Evolutionary conservation across 1,140 invertebrate genomes (phyloP), one percentile per base, ranked within the genome.

Genomic region (Megalopta genalis): DNA sequence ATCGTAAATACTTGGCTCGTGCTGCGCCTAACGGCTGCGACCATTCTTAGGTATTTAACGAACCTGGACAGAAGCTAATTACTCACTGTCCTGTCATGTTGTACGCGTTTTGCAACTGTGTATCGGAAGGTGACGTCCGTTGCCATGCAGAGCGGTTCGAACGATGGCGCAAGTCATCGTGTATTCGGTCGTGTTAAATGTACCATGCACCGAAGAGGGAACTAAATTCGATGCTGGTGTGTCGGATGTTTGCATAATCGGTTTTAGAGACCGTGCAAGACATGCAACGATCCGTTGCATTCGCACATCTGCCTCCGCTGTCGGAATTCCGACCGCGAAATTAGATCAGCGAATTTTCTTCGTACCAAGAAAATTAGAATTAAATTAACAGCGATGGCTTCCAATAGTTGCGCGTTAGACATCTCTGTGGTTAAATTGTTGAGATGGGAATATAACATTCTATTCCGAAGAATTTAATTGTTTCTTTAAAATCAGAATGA

Each of bases 11-110:
- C 83, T 70, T 80, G 69, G 78, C 42, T 65, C 21, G 9, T 32
- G 62, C n/a, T 25, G 60, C 57, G 63, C 49, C 23, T 49, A n/a
- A 21, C 54, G 7, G 10, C 25, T 32, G 23, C 57, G 54, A 63
- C 59, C 18, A 67, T 49, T 63, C 54, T 83, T 79, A 83, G 83
- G 83, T 74, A 84, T 83, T 82, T 63, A 46, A 66, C 52, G 54
- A 83, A 79, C 74, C 62, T 21, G 25, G 69, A 23, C 77, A 54
- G 63, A 54, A 73, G 16, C 32, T 77, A 52, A 83, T 84, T 70
- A 75, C 27, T 84, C 66, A 78, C 54, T 83, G 69, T 83, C 74
- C 37, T 37, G 37, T 2, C 66, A 25, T 32, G 81, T 60, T 82
- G 68, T 5, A 52, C 49, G 72, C 66, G 68, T 60, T 72, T 27